Conservation (phyloP, 2,888 invertebrate genomes). For the Ramazzottius varieornatus region DNA sequence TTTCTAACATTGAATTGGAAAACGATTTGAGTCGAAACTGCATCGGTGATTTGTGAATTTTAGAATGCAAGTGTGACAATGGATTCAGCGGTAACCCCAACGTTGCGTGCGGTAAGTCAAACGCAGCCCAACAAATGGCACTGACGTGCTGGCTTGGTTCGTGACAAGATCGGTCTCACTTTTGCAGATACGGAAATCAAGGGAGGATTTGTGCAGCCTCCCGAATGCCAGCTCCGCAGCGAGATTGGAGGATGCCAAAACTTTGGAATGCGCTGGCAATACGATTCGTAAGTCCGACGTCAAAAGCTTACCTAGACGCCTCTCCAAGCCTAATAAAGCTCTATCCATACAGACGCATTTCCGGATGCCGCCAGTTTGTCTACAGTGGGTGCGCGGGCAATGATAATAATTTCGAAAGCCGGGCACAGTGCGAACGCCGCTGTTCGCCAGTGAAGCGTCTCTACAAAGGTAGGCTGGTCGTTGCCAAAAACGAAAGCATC, state of each 20-base stretch:
- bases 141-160: too few relatives aligned
- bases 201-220: neutral
- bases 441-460: neutral
- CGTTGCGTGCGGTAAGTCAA: neutral
- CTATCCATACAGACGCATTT: neutral
- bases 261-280: conserved; percentile 3
- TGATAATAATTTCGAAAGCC: neutral
- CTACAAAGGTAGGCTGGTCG: neutral
- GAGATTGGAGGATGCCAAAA: neutral
- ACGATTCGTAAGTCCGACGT: neutral
- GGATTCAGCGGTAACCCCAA: neutral
- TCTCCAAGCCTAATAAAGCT: neutral
- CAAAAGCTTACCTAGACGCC: neutral
- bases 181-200: neutral
- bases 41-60: too few relatives aligned
- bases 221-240: neutral
- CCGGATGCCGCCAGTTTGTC: conserved; percentile 4
- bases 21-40: too few relatives aligned
- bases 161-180: too few relatives aligned
- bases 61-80: neutral
- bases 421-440: neutral
- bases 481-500: too few relatives aligned
- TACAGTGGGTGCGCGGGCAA: neutral
- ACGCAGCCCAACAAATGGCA: too few relatives aligned
- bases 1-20: too few relatives aligned